These are phyloP conservation scores for Whitmania pigra DNA, from an alignment of 1,140 invertebrate species.

Conservation along the genomic window DNA sequence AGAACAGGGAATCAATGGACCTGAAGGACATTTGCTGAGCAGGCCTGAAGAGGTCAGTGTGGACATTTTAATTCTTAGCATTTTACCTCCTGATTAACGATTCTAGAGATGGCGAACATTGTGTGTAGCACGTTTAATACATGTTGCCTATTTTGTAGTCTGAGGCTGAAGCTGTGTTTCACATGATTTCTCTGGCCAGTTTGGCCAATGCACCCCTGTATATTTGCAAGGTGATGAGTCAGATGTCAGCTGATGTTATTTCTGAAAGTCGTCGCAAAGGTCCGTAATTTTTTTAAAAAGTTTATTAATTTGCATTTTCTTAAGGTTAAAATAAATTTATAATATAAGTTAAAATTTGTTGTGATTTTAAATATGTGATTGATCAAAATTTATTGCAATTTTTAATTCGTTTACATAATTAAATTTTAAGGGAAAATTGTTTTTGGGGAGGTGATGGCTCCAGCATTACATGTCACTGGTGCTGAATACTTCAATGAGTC, in stretches of 20 bases:
- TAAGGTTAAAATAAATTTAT: background rate
- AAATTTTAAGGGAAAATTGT: conserved; percentile 49
- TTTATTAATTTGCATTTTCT: background rate
- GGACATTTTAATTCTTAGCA: background rate
- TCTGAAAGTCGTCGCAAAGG: conserved; percentile 4
- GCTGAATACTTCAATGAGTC: conserved; percentile 40
- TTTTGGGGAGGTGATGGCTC: conserved; percentile 81
- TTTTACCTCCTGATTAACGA: background rate
- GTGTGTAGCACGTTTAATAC: too few relatives aligned
- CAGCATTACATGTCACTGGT: conserved; percentile 52
- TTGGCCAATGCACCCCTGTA: conserved; percentile 16
- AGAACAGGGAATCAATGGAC: conserved; percentile 73
- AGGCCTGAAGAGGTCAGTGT: conserved; percentile 69
- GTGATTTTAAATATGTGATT: background rate
- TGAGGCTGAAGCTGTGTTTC: conserved; percentile 15
- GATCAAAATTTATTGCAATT: background rate
- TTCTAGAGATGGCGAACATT: too few relatives aligned
- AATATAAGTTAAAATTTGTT: too few relatives aligned
- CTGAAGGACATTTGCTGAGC: conserved; percentile 86
- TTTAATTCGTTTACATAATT: background rate
- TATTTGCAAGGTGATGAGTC: conserved; percentile 11
- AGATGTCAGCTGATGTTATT: conserved; percentile 9
- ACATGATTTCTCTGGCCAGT: conserved; percentile 1
- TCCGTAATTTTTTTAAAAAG: conserved; percentile 11
- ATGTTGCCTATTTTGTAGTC: background rate